These are phyloP conservation scores for human DNA, from an alignment of 2,113 vertebrate genomes.

Conservation along the genomic window DNA sequence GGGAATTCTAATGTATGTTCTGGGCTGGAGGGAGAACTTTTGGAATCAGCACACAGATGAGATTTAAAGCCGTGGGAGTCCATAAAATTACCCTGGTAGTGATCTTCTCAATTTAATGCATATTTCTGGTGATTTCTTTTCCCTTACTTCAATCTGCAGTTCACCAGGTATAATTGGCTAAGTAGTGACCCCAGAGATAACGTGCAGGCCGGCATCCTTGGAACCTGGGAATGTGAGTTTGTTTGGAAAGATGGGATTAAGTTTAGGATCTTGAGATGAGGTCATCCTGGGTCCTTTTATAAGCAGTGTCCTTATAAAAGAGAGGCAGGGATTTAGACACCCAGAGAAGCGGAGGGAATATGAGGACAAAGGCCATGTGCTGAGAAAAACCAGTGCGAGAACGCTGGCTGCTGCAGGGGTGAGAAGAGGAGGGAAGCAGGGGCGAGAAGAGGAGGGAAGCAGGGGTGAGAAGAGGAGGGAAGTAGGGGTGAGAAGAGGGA, in stretches of 20 bases:
- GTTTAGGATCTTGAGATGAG: neutral
- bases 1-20: neutral
- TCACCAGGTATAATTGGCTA: neutral
- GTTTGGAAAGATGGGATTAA: neutral
- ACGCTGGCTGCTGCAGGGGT: accelerated
- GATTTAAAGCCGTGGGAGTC: accelerated
- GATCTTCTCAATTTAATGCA: neutral
- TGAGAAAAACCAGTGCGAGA: accelerated
- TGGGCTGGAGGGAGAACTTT: neutral
- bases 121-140: neutral
- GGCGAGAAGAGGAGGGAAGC: too few relatives aligned
- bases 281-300: too few relatives aligned
- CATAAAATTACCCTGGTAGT: too few relatives aligned
- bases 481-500: too few relatives aligned
- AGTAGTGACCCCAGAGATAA: neutral
- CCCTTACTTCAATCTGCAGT: neutral
- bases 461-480: too few relatives aligned
- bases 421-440: too few relatives aligned
- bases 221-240: neutral
- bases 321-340: neutral
- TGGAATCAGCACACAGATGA: neutral
- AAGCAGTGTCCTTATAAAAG: too few relatives aligned
- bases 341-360: accelerated
- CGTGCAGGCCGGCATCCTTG: accelerated
- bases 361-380: accelerated